phyloP scores from a whole-genome alignment of 37 sponge, comb jelly and placozoan species.

The Cladorhizidae sp. region DNA sequence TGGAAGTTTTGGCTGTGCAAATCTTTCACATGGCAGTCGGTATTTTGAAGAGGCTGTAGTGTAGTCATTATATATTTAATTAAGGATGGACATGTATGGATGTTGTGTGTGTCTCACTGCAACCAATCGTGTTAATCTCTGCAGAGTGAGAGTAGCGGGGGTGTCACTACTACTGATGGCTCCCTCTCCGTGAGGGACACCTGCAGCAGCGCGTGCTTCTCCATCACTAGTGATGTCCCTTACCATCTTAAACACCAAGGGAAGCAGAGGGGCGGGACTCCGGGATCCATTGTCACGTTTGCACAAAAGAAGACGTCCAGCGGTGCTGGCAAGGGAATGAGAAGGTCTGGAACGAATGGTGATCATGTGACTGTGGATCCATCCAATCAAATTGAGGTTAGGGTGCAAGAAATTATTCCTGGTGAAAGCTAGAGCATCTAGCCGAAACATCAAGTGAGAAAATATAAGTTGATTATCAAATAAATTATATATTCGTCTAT shows the following conservation, averaged over 20 bases:
- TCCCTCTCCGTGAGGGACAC: neutral
- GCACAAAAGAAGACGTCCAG: neutral
- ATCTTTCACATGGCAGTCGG: too few relatives aligned
- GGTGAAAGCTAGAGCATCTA: too few relatives aligned
- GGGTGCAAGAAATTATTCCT: too few relatives aligned
- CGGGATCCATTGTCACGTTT: neutral
- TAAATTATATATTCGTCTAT: too few relatives aligned
- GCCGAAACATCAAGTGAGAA: too few relatives aligned
- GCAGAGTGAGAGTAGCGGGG: conserved; percentile 52
- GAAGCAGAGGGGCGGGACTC: neutral
- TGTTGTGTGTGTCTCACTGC: neutral
- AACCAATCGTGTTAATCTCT: neutral
- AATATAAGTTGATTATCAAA: too few relatives aligned
- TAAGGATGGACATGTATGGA: neutral
- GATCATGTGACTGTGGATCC: too few relatives aligned
- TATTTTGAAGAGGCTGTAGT: too few relatives aligned
- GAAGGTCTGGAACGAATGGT: too few relatives aligned
- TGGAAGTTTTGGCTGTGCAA: too few relatives aligned
- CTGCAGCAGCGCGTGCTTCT: neutral
- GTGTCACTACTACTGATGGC: neutral
- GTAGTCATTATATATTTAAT: too few relatives aligned
- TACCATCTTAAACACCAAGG: neutral
- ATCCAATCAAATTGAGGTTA: too few relatives aligned
- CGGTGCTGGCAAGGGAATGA: neutral
- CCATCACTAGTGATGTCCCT: neutral